Evolutionary conservation across 2,888 invertebrate genomes (phyloP).

Genomic region (Phoronis australis): DNA sequence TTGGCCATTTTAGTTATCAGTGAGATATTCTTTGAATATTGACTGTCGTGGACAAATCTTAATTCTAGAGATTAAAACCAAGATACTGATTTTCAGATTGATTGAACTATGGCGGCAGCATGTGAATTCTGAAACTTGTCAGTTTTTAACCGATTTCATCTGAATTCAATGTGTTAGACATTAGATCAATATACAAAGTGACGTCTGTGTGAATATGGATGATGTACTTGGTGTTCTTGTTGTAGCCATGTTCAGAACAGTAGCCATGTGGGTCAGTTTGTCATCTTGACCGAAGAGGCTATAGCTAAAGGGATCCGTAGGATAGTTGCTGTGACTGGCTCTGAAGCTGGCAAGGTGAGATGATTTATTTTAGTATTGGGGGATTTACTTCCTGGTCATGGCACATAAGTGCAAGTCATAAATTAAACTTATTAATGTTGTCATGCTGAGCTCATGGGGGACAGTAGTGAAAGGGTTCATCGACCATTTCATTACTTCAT

Average conservation of each 20-base stretch:
- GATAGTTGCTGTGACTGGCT: slow-evolving; percentile 94
- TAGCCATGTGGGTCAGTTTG: slow-evolving; percentile 90
- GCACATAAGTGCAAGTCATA: too few relatives aligned
- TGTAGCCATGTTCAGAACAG: slow-evolving; percentile 76
- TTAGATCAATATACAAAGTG: background rate
- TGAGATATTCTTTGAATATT: too few relatives aligned
- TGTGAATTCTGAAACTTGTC: background rate
- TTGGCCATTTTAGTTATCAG: too few relatives aligned
- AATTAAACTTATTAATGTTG: too few relatives aligned
- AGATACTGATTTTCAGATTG: too few relatives aligned
- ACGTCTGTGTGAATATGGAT: slow-evolving; percentile 1
- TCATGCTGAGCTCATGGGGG: too few relatives aligned
- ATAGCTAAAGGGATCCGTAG: slow-evolving; percentile 97
- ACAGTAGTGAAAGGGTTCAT: too few relatives aligned
- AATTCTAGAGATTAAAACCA: too few relatives aligned
- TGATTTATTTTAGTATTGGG: too few relatives aligned
- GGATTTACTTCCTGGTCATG: too few relatives aligned
- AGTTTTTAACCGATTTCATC: background rate
- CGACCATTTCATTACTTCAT: too few relatives aligned
- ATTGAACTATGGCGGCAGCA: background rate
- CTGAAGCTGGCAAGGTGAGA: slow-evolving; percentile 65
- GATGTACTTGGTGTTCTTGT: slow-evolving; percentile 8
- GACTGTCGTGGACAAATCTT: too few relatives aligned
- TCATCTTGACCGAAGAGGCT: slow-evolving; percentile 95
- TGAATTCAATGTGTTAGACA: background rate